Conservation (phyloP, 37 sponge, comb jelly and placozoan genomes). For the Crambe crambe region DNA sequence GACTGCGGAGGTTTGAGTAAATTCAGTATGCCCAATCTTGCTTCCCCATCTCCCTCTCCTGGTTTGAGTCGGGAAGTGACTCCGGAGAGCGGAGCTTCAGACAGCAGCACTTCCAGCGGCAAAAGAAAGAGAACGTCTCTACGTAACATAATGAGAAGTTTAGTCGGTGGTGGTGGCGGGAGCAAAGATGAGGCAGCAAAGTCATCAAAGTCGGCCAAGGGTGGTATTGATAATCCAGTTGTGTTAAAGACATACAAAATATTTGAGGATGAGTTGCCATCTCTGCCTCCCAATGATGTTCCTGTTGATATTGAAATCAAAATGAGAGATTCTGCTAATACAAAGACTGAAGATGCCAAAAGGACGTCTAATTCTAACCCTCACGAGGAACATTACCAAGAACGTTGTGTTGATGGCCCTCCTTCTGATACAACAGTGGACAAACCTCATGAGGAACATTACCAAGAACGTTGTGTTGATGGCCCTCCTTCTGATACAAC, state of each 20-base stretch:
- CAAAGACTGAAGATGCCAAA: no score
- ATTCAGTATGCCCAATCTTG: background rate
- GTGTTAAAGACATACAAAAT: background rate
- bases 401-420: no score
- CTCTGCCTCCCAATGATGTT: background rate
- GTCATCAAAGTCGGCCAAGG: background rate
- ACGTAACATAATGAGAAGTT: background rate
- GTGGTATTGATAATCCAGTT: background rate
- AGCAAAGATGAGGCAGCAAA: background rate
- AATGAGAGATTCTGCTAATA: no score
- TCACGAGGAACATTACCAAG: no score
- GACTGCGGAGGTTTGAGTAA: background rate
- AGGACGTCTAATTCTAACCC: no score
- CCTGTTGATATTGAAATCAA: no score
- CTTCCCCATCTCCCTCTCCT: background rate
- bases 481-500: no score
- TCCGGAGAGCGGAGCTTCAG: slow-evolving; percentile 5
- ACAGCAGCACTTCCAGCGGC: background rate
- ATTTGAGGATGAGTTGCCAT: background rate
- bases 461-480: no score
- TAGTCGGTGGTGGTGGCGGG: background rate
- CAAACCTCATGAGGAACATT: no score
- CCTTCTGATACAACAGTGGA: no score
- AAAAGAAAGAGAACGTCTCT: background rate
- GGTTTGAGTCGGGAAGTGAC: background rate